A percentile compares a stretch with the other conserved stretches of the same genome.
Conservation (phyloP, 2,797 vertebrate species). For the Somateria mollissima region DNA sequence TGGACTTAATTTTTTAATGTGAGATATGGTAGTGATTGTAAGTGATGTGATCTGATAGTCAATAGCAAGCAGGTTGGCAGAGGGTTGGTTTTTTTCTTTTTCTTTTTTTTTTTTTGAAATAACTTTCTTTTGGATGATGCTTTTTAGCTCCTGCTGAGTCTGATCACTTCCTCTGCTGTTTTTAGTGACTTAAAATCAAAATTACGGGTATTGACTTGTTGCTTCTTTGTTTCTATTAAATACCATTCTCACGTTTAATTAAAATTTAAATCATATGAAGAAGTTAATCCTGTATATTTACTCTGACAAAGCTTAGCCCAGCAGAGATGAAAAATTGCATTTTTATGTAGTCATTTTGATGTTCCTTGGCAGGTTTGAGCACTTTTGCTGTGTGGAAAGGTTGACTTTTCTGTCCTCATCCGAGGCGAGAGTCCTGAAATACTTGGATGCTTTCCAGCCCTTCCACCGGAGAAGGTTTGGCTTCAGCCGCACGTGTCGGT, state of each 20-base stretch:
- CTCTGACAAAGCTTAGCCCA: background rate
- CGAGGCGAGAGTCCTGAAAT: background rate
- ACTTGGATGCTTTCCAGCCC: background rate
- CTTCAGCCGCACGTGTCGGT: background rate
- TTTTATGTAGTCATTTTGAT: background rate
- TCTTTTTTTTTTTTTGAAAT: background rate
- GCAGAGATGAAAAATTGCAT: background rate
- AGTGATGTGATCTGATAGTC: constrained; percentile 46
- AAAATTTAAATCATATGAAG: background rate
- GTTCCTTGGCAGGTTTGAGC: background rate
- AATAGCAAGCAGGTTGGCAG: background rate
- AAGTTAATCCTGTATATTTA: background rate
- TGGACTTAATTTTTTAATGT: constrained; percentile 70
- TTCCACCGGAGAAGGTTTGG: background rate
- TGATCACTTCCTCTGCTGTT: background rate
- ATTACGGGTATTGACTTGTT: accelerated
- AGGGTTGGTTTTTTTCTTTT: background rate
- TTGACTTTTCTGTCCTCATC: background rate
- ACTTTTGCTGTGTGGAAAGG: background rate
- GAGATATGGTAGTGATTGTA: background rate
- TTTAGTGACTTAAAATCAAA: background rate
- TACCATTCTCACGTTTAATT: background rate
- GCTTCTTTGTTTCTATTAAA: background rate
- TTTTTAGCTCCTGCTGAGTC: background rate
- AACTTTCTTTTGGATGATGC: background rate